phyloP scores from a whole-genome alignment of 2,797 vertebrate species.

The Falco berigora region DNA sequence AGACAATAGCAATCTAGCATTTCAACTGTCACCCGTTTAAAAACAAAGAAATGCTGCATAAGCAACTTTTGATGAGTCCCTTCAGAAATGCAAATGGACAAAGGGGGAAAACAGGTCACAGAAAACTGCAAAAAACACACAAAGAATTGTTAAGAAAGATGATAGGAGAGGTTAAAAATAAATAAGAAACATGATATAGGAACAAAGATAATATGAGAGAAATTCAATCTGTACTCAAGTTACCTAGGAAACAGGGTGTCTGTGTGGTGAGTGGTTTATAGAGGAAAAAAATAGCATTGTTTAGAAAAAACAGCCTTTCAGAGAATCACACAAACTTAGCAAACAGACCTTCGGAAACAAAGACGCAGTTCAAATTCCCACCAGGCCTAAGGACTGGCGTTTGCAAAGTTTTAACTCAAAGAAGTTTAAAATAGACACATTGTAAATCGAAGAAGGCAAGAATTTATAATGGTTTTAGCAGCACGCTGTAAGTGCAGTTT shows the following conservation, averaged over 20 bases:
- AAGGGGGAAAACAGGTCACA: background rate
- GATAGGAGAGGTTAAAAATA: slow-evolving; percentile 46
- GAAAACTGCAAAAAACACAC: slow-evolving; percentile 1
- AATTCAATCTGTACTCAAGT: slow-evolving; percentile 54
- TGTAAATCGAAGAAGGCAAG: background rate
- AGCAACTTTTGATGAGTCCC: background rate
- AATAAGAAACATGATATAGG: slow-evolving; percentile 39
- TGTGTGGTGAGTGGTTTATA: background rate
- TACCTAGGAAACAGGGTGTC: slow-evolving; percentile 62
- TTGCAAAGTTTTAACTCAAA: background rate
- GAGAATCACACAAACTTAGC: slow-evolving; percentile 27
- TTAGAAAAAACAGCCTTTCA: slow-evolving; percentile 42
- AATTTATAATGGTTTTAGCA: background rate
- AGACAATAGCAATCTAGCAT: background rate
- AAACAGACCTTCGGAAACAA: slow-evolving; percentile 8
- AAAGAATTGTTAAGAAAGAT: background rate
- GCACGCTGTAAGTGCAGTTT: background rate
- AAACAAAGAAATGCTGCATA: background rate
- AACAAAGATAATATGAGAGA: slow-evolving; percentile 42
- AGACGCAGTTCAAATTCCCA: slow-evolving; percentile 22
- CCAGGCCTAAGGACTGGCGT: background rate
- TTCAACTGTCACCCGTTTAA: background rate
- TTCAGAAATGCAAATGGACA: background rate
- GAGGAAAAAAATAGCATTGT: slow-evolving; percentile 14
- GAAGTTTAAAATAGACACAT: slow-evolving; percentile 5